These are phyloP conservation scores for Tetragnatha montana DNA, from an alignment of 2,888 invertebrate genomes.

Conservation along the genomic window DNA sequence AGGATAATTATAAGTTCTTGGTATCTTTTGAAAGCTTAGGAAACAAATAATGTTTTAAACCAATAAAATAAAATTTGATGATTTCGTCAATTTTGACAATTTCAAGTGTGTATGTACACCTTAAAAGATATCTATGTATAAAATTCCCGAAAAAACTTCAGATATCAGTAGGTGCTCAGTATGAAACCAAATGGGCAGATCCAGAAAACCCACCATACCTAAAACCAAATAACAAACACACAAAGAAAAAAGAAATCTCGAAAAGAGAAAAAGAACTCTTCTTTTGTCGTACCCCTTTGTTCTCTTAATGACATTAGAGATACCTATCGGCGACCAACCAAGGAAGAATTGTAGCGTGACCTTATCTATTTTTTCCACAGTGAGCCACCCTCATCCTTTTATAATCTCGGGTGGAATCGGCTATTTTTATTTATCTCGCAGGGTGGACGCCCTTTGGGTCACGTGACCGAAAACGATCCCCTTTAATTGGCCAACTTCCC, in stretches of 20 bases:
- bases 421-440: background rate
- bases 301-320: constrained; percentile 26
- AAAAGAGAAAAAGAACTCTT: constrained; percentile 2
- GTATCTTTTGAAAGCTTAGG: too few species aligned
- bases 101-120: too few species aligned
- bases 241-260: background rate
- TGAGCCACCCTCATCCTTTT: constrained; percentile 25
- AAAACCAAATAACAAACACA: background rate
- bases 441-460: constrained; percentile 38
- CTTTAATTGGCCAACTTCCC: background rate
- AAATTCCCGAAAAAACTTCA: too few species aligned
- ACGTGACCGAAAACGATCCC: constrained; percentile 18
- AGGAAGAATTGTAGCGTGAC: constrained; percentile 44
- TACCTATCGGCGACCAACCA: background rate
- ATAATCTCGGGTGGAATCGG: constrained; percentile 31
- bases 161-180: background rate
- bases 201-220: background rate
- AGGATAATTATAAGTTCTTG: too few species aligned
- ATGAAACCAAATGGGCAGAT: background rate
- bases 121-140: too few species aligned
- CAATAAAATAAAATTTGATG: too few species aligned
- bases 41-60: too few species aligned
- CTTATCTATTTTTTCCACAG: background rate
- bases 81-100: too few species aligned
- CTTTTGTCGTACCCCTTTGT: constrained; percentile 10